These are phyloP conservation scores for Papilio polyxenes DNA, from an alignment of 1,140 invertebrate genomes.

Conservation along the genomic window DNA sequence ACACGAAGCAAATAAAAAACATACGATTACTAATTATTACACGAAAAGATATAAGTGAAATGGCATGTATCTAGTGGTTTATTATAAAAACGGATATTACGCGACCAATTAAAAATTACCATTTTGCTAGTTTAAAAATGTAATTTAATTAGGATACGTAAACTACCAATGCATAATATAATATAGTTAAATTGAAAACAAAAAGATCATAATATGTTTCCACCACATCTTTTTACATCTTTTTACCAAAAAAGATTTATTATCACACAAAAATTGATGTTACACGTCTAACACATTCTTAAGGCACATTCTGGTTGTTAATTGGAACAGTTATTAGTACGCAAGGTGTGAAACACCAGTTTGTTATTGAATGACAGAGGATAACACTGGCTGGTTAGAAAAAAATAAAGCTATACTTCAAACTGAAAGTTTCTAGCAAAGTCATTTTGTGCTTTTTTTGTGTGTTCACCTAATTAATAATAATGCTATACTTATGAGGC, in stretches of 20 bases:
- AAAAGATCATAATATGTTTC: too few relatives aligned
- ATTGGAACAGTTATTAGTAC: conserved; percentile 56
- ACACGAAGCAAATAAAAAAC: background rate
- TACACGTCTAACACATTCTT: conserved; percentile 47
- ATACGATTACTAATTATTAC: too few relatives aligned
- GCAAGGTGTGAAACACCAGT: conserved; percentile 58
- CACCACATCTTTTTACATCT: too few relatives aligned
- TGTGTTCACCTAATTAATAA: conserved; percentile 18
- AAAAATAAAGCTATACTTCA: conserved; percentile 38
- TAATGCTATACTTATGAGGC: conserved; percentile 23
- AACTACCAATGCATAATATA: too few relatives aligned
- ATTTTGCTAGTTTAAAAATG: too few relatives aligned
- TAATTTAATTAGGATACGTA: too few relatives aligned
- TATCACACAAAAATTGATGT: conserved; percentile 5
- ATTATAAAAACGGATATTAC: too few relatives aligned
- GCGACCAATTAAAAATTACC: too few relatives aligned
- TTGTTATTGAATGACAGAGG: conserved; percentile 42
- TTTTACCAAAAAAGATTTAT: background rate
- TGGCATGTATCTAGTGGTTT: too few relatives aligned
- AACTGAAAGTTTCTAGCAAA: conserved; percentile 19
- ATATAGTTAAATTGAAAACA: too few relatives aligned
- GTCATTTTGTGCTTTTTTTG: conserved; percentile 7
- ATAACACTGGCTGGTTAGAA: conserved; percentile 47
- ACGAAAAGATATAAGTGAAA: too few relatives aligned
- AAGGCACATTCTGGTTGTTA: conserved; percentile 45